Percentiles rank a stretch among this genome's conserved stretches.
Evolutionary conservation across 2,888 invertebrate species (phyloP).

Genomic region (Capitulum mitella): DNA sequence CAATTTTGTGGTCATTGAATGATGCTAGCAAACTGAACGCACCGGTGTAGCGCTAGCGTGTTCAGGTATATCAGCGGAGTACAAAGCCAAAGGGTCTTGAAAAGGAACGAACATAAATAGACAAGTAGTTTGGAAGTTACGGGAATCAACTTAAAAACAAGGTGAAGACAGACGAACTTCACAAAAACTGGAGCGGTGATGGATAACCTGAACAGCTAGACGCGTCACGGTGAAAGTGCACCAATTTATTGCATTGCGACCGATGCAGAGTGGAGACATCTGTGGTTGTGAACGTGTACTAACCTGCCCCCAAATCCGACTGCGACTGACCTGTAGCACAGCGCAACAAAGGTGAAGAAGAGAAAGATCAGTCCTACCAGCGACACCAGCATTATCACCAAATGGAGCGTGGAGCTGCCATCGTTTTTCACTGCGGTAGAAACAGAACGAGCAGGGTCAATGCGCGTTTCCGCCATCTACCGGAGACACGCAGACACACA

Average conservation of each 20-base stretch:
- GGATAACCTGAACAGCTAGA: background rate
- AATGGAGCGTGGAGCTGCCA: slow-evolving; percentile 94
- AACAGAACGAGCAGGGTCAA: background rate
- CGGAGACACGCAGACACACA: background rate
- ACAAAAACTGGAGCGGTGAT: background rate
- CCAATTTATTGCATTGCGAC: background rate
- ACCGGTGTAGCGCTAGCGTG: background rate
- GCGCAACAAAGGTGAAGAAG: slow-evolving; percentile 96
- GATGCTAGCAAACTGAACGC: background rate
- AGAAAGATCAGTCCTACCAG: slow-evolving; percentile 98
- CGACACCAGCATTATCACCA: slow-evolving; percentile 96
- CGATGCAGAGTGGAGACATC: slow-evolving; percentile 15
- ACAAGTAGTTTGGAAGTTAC: too few relatives aligned
- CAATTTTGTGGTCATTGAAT: background rate
- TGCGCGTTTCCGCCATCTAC: background rate
- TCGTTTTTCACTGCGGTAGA: slow-evolving; percentile 78
- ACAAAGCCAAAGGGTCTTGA: too few relatives aligned
- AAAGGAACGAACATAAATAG: too few relatives aligned
- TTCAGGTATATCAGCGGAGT: background rate
- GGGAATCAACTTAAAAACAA: too few relatives aligned
- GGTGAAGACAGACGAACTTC: background rate
- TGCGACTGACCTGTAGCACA: slow-evolving; percentile 99
- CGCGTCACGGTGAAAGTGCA: background rate
- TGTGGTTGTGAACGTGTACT: slow-evolving; percentile 21
- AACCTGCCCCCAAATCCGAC: slow-evolving; percentile 9